Base-by-base conservation (phyloP, 2,113 vertebrate genomes). In the Neotoma lepida region DNA sequence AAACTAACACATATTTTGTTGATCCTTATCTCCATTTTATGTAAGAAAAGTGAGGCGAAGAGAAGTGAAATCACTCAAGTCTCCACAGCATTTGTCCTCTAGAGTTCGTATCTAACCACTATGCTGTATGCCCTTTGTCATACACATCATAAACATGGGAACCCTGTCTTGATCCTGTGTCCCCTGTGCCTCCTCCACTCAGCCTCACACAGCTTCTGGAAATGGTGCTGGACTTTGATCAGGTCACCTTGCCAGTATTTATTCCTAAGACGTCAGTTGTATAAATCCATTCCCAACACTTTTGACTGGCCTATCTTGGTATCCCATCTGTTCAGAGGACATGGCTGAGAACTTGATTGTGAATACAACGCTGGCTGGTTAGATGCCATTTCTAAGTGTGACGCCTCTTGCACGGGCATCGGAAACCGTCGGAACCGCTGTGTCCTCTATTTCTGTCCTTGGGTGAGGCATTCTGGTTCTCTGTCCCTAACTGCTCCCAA, bases 361-460 rank as follows among this genome's bases (percentile, higher is more conserved):
- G 70, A 91, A 35, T 58, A 76, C 56, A 61, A 26, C 46, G 58
- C 73, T 95, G 3, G 71, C 86, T 71, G 73, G 51, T 77, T 89
- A 76, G 92, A 86, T 35, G 46, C 93, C 91, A 66, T 84, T 90
- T 97, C 94, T 88, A 95, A 93, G 73, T 86, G 85, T 76, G 91
- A 71, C 49, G 26, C 68, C 44, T 76, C 78, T 93, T 54, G 12
- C 70, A 81, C 22, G 24, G 87, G 68, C 51, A 82, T 44, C 82
- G 56, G 84, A 76, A 80, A 12, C 84, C 0, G 0, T 87, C 80
- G 94, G 51, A 84, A 89, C 44, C 80, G 81, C 39, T 63, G 76
- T 90, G 88, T 71, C 90, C 88, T 93, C 85, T 96, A 54, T 96
- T 95, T 94, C 88, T 85, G 80, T 94, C 89, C 91, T 94, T 91